Conservation (phyloP, 23 tunicate species). For the Aplidium turbinatum region DNA sequence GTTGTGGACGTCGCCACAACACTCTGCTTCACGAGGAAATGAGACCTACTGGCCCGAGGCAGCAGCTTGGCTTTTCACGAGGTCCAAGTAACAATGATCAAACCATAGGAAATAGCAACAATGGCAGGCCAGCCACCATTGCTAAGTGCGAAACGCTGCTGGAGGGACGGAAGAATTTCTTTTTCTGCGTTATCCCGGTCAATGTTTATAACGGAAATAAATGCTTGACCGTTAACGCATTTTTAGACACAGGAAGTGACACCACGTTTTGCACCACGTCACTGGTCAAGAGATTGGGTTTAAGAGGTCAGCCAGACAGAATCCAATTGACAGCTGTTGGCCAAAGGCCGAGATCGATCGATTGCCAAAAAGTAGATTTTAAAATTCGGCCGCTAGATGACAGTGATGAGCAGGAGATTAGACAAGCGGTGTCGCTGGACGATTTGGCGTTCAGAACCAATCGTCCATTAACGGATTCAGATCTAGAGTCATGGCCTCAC, state of each 20-base stretch:
- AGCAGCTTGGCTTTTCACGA: no score
- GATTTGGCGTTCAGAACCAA: slow-evolving; percentile 6
- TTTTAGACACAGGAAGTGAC: slow-evolving; percentile 11
- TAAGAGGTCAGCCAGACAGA: background rate
- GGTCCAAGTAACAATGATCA: no score
- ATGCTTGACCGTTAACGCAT: no score
- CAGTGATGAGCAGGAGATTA: background rate
- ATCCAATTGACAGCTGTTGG: background rate
- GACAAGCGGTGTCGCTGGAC: slow-evolving; percentile 3
- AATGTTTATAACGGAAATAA: no score
- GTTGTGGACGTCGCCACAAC: no score
- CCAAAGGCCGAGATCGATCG: slow-evolving; percentile 4
- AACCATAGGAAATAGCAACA: no score
- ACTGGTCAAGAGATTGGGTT: slow-evolving; percentile 1
- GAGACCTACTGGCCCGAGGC: no score
- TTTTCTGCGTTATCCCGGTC: no score
- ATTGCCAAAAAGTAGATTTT: background rate
- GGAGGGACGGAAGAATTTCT: no score
- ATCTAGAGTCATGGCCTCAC: background rate
- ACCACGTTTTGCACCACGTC: slow-evolving; percentile 19
- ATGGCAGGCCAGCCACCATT: no score
- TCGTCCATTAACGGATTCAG: background rate
- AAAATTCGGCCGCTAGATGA: background rate
- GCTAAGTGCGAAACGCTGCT: no score
- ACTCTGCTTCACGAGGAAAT: no score